Evolutionary conservation across 2,797 vertebrate species (phyloP).

Genomic region (Chelon auratus): DNA sequence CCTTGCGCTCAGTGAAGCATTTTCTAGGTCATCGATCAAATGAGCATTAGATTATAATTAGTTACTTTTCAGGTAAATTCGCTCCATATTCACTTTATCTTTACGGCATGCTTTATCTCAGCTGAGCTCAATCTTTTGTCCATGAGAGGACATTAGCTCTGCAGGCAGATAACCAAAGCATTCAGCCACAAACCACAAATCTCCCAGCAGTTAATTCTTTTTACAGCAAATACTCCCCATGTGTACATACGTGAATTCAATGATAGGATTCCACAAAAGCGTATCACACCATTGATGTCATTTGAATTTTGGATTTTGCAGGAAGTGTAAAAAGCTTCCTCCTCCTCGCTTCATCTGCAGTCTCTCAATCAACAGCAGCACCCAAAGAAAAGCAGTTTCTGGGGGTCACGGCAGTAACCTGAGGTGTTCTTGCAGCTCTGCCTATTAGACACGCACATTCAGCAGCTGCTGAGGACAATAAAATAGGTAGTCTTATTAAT

Average conservation of each 20-base stretch:
- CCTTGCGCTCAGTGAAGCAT: not conserved
- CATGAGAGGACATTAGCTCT: not conserved
- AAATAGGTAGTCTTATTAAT: not conserved
- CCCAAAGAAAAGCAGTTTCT: not conserved
- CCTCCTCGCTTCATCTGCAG: not conserved
- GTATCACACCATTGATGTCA: not conserved
- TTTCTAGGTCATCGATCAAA: conserved; percentile 15
- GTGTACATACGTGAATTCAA: too few species aligned
- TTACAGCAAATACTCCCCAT: too few species aligned
- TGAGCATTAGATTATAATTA: conserved; percentile 5
- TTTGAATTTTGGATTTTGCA: conserved; percentile 9
- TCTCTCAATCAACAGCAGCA: conserved; percentile 13
- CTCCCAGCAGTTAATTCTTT: not conserved
- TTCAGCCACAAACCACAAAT: not conserved
- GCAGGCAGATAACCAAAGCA: not conserved
- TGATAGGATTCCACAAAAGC: not conserved
- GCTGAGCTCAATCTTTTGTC: not conserved
- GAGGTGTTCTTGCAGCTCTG: not conserved
- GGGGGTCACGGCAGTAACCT: conserved; percentile 3
- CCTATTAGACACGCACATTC: not conserved
- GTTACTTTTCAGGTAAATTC: not conserved
- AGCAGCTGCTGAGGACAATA: not conserved
- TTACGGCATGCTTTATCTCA: not conserved
- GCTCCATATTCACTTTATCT: not conserved
- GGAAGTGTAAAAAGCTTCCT: conserved; percentile 4